phyloP scores from a whole-genome alignment of 1,140 invertebrate species.

The Zaprionus ornatus region DNA sequence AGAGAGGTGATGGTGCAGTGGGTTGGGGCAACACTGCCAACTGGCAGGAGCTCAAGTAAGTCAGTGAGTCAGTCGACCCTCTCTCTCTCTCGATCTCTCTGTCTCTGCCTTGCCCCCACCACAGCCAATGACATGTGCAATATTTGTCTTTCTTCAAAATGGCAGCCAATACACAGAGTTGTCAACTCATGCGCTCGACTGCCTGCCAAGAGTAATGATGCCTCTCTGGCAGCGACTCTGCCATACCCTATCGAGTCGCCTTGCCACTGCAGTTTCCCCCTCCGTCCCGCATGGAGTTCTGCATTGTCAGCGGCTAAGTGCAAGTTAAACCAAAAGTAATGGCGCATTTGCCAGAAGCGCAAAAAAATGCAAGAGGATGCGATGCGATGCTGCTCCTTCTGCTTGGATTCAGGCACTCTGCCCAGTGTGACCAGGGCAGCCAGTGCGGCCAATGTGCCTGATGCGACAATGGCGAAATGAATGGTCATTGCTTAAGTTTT shows the following conservation, averaged over 20 bases:
- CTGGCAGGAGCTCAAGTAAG: slow-evolving; percentile 19
- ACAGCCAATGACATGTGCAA: slow-evolving; percentile 75
- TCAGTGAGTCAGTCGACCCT: slow-evolving; percentile 3
- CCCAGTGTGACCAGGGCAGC: slow-evolving; percentile 8
- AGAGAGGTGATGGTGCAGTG: not conserved
- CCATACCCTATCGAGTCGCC: not conserved
- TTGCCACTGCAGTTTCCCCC: not conserved
- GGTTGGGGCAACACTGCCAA: slow-evolving; percentile 38
- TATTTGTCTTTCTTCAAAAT: slow-evolving; percentile 72
- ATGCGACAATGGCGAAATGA: slow-evolving; percentile 47
- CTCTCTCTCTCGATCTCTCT: not conserved
- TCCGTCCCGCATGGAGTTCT: slow-evolving; percentile 18
- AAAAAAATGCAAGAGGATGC: slow-evolving; percentile 46
- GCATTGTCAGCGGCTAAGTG: slow-evolving; percentile 77
- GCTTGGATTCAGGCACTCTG: slow-evolving; percentile 24
- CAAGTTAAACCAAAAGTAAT: slow-evolving; percentile 76
- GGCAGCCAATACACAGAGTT: slow-evolving; percentile 74
- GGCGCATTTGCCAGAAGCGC: slow-evolving; percentile 48
- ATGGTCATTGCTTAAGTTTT: slow-evolving; percentile 63
- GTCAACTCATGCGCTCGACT: slow-evolving; percentile 70
- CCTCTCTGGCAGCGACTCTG: slow-evolving; percentile 24
- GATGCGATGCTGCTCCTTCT: slow-evolving; percentile 2
- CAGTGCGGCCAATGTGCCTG: slow-evolving; percentile 9
- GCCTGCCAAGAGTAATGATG: slow-evolving; percentile 73
- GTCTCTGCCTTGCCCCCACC: slow-evolving; percentile 5